Base-by-base conservation (phyloP, 2,113 vertebrate species). In the Sakesphorus luctuosus region DNA sequence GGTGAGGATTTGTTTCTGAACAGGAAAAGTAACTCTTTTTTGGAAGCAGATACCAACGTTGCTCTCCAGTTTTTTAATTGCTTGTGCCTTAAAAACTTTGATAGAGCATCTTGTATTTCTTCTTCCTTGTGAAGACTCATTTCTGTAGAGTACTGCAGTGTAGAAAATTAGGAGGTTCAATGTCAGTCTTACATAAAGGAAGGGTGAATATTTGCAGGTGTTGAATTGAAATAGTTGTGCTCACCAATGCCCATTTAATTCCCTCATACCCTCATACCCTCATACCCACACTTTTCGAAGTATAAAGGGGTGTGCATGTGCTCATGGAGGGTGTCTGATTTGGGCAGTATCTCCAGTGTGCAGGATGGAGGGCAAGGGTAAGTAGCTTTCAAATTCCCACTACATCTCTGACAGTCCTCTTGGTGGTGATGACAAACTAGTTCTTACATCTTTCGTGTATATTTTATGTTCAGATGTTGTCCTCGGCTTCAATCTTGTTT, bases 271-370 rank as follows among this genome's bases (percentile, higher is more conserved):
- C 21, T 74, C 12, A 3, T n/a, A 68, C 31, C 29, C 26, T 46
- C 0, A 0, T 67, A 21, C 29, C 33, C 38, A 6, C 7, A 10
- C 0, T 3, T 35, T n/a, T 46, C 29, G 14, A 46, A 71, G 14
- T 46, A 4, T 18, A 33, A 63, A 85, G 11, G 7, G 6, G 20
- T 0, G 0, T 0, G 6, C 20, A 9, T 36, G 24, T 31, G 52
- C 38, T 52, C 11, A 0, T n/a, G 49, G 20, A 35, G 38, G 8
- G 25, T 50, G 8, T 46, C 55, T 79, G 35, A 65, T 65, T 55
- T 69, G 44, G n/a, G 20, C 36, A 44, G 2, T 24, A 11, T 68
- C 49, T 76, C 18, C 31, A 36, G 2, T 2, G 10, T 63, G 35
- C 38, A 35, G 33, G 23, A n/a, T 33, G 40, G 21, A 82, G 21